phyloP scores from a whole-genome alignment of 2,888 invertebrate genomes.

The Rhorus exstirpatorius region DNA sequence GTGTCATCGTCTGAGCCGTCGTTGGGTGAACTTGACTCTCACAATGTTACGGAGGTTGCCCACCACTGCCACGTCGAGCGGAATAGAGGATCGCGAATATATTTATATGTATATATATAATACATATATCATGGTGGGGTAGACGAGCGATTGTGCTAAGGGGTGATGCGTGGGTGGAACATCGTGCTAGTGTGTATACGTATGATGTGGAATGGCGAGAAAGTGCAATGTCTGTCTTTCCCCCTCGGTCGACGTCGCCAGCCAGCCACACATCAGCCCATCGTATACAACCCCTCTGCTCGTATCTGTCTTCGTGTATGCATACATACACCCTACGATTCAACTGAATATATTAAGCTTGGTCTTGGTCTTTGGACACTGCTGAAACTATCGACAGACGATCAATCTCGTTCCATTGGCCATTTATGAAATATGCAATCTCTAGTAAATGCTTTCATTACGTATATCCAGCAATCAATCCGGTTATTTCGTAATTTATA shows the following conservation, averaged over 20 bases:
- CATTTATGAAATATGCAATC: neutral
- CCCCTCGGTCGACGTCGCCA: conserved; percentile 63
- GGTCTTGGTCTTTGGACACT: neutral
- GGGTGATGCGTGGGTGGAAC: conserved; percentile 73
- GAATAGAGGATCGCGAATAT: conserved; percentile 48
- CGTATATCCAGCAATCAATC: neutral
- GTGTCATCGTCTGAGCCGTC: conserved; percentile 16
- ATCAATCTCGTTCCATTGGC: neutral
- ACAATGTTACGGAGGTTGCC: conserved; percentile 72
- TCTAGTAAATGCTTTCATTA: neutral
- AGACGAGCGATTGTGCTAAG: conserved; percentile 66
- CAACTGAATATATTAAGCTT: conserved; percentile 11
- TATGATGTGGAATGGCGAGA: conserved; percentile 71
- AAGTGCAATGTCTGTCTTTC: conserved; percentile 78
- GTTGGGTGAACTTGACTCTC: conserved; percentile 76
- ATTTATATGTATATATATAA: conserved; percentile 13
- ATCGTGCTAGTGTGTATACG: conserved; percentile 55
- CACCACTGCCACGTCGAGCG: conserved; percentile 72
- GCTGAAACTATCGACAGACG: conserved; percentile 30
- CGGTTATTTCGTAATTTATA: neutral
- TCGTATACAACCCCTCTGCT: conserved; percentile 38
- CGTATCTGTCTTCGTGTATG: conserved; percentile 7
- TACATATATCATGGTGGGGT: conserved; percentile 51
- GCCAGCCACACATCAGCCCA: conserved; percentile 56
- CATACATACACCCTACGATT: conserved; percentile 16